Percentiles rank a stretch among this genome's conserved stretches.
phyloP scores from a whole-genome alignment of 1,140 invertebrate genomes.

The Episyrphus balteatus region DNA sequence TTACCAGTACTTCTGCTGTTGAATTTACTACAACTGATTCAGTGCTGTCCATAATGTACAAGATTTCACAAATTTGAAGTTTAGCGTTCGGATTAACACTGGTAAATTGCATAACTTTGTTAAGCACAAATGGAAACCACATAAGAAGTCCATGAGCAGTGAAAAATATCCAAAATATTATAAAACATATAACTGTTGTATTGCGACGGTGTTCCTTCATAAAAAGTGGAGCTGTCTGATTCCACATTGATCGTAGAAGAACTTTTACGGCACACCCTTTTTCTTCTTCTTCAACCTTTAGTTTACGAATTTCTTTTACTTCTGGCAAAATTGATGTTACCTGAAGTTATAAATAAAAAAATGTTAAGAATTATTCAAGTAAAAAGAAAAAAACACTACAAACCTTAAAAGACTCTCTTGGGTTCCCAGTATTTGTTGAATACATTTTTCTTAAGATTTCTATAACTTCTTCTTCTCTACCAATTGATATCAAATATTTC shows the following conservation, averaged over 20 bases:
- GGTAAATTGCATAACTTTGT: slow-evolving; percentile 33
- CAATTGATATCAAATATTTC: slow-evolving; percentile 49
- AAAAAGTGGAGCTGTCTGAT: slow-evolving; percentile 41
- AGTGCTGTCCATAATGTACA: not conserved
- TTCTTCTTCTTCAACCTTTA: not conserved
- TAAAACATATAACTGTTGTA: slow-evolving; percentile 38
- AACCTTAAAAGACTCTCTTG: too few species aligned
- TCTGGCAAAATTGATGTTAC: slow-evolving; percentile 3
- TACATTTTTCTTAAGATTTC: slow-evolving; percentile 45
- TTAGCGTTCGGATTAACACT: not conserved
- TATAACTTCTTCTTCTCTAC: slow-evolving; percentile 42
- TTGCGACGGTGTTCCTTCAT: slow-evolving; percentile 35
- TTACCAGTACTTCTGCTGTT: too few species aligned
- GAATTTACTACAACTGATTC: too few species aligned
- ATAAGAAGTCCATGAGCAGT: slow-evolving; percentile 42
- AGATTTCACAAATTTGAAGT: slow-evolving; percentile 16
- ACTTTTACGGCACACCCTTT: not conserved
- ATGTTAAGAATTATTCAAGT: not conserved
- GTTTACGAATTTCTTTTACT: not conserved
- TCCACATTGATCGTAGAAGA: slow-evolving; percentile 26
- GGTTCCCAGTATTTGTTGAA: slow-evolving; percentile 35
- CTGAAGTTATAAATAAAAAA: not conserved
- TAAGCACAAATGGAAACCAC: slow-evolving; percentile 43
- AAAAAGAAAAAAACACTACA: too few species aligned
- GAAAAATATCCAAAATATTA: slow-evolving; percentile 41